phyloP scores from a whole-genome alignment of 2,888 invertebrate species.

The Drosophila lutescens region DNA sequence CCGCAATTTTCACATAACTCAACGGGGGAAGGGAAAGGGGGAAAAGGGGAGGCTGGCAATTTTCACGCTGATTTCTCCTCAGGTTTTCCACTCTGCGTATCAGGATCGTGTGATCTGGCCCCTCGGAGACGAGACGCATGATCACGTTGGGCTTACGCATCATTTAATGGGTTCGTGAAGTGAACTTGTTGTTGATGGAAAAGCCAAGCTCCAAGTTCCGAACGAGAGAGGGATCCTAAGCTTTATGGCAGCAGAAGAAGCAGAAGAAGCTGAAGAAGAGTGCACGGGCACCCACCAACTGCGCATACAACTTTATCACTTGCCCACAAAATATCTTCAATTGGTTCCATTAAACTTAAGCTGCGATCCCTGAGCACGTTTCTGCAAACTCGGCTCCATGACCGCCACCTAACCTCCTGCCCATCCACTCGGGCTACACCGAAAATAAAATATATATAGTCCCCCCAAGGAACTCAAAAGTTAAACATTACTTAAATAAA shows the following conservation, averaged over 20 bases:
- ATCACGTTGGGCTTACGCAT: conserved; percentile 73
- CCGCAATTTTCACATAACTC: conserved; percentile 65
- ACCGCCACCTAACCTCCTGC: conserved; percentile 7
- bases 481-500: no score
- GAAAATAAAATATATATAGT: background rate
- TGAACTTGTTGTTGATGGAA: conserved; percentile 61
- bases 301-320: conserved; percentile 81
- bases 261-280: background rate
- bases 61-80: conserved; percentile 47
- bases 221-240: no score
- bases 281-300: conserved; percentile 64
- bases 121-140: conserved; percentile 64
- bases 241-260: background rate
- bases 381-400: conserved; percentile 31
- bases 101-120: conserved; percentile 66
- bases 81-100: conserved; percentile 50
- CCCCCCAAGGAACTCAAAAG: no score
- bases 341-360: conserved; percentile 81
- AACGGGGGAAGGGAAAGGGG: background rate
- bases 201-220: conserved; percentile 2
- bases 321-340: conserved; percentile 81
- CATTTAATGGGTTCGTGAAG: conserved; percentile 74
- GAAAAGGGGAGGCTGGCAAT: conserved; percentile 24
- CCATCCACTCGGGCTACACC: background rate
- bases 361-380: conserved; percentile 61